Evolutionary conservation across 2,113 vertebrate genomes (phyloP).

Genomic region (Thamnaconus septentrionalis): DNA sequence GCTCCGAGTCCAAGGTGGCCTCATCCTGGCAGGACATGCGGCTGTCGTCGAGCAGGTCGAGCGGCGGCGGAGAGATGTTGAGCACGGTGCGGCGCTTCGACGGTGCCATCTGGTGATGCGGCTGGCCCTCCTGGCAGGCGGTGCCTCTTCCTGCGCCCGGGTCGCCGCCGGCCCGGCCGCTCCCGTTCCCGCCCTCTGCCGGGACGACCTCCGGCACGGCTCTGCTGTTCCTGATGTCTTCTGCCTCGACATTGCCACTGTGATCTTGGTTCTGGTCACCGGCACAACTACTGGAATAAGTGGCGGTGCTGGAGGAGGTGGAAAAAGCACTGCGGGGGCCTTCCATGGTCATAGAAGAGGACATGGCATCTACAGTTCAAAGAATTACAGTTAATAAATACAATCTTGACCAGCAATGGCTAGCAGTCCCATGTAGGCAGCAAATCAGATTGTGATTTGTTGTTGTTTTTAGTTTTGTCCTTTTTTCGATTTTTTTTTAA

Average conservation of each 20-base stretch:
- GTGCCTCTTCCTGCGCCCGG: slow-evolving; percentile 70
- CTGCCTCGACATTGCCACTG: slow-evolving; percentile 84
- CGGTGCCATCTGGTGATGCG: slow-evolving; percentile 87
- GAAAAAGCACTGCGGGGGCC: slow-evolving; percentile 98
- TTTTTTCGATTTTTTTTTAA: slow-evolving; percentile 36
- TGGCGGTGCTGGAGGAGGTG: slow-evolving; percentile 93
- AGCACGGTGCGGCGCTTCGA: slow-evolving; percentile 91
- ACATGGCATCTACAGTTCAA: slow-evolving; percentile 96
- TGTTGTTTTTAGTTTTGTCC: slow-evolving; percentile 33
- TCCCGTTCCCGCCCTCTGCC: slow-evolving; percentile 48
- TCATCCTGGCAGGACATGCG: slow-evolving; percentile 97
- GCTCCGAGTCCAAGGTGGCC: slow-evolving; percentile 88
- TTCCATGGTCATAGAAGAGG: slow-evolving; percentile 96
- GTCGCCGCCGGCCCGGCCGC: slow-evolving; percentile 44
- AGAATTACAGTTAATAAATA: slow-evolving; percentile 93
- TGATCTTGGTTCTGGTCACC: slow-evolving; percentile 88
- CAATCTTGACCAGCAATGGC: slow-evolving; percentile 79
- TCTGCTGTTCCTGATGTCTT: slow-evolving; percentile 73
- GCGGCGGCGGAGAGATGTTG: slow-evolving; percentile 97
- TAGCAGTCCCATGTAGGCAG: slow-evolving; percentile 90
- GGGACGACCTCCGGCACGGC: slow-evolving; percentile 76
- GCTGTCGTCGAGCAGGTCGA: slow-evolving; percentile 97
- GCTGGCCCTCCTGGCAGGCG: slow-evolving; percentile 78
- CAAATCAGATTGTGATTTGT: slow-evolving; percentile 47
- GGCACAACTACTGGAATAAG: slow-evolving; percentile 88